Evolutionary conservation across 2,797 vertebrate species (phyloP).

Genomic region (Argentina silus): DNA sequence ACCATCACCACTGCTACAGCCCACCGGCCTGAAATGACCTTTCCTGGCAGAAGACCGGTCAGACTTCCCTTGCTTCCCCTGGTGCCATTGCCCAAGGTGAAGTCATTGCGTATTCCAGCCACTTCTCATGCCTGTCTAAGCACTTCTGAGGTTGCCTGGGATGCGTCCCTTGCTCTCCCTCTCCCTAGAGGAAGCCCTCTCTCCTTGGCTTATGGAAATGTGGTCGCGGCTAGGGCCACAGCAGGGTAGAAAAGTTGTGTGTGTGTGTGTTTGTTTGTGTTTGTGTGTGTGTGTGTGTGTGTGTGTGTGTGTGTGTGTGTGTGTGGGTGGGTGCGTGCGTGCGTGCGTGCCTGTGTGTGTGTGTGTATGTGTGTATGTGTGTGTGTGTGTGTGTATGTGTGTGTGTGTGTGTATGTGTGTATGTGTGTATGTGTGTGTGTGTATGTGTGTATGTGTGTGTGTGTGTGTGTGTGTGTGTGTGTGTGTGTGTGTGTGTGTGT

Average conservation of each 20-base stretch:
- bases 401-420: too few species aligned
- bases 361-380: neutral
- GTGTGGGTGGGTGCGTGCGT: neutral
- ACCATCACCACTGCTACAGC: neutral
- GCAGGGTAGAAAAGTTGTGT: slow-evolving; percentile 8
- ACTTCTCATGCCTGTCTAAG: slow-evolving; percentile 63
- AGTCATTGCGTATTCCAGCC: slow-evolving; percentile 68
- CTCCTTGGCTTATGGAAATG: slow-evolving; percentile 49
- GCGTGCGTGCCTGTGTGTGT: neutral
- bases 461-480: neutral
- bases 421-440: neutral
- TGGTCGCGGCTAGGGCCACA: slow-evolving; percentile 36
- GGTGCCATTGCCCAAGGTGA: slow-evolving; percentile 54
- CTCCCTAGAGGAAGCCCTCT: slow-evolving; percentile 38
- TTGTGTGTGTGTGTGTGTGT: too few species aligned
- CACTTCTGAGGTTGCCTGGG: slow-evolving; percentile 66
- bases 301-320: neutral
- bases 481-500: too few species aligned
- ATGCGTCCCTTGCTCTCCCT: slow-evolving; percentile 42
- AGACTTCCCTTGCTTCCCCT: slow-evolving; percentile 46
- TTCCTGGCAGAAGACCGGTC: slow-evolving; percentile 48
- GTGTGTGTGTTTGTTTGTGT: neutral
- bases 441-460: neutral
- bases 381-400: too few species aligned
- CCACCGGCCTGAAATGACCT: slow-evolving; percentile 56